These are phyloP conservation scores for Pseudococcus jackbeardsleyi DNA, from an alignment of 2,888 invertebrate genomes.

Conservation along the genomic window DNA sequence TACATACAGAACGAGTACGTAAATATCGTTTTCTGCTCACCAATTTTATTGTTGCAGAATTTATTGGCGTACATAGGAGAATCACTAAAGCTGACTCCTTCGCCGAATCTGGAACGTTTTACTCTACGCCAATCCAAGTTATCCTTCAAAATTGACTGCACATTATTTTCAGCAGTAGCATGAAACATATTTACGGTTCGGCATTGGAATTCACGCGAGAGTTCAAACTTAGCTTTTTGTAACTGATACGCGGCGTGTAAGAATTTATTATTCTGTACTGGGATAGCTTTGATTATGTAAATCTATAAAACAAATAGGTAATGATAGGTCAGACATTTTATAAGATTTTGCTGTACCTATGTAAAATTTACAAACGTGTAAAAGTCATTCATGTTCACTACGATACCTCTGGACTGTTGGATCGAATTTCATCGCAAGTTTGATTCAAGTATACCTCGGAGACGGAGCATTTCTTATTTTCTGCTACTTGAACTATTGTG, in stretches of 20 bases:
- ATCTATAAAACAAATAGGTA: too few relatives aligned
- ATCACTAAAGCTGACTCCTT: conserved; percentile 66
- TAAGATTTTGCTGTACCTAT: too few relatives aligned
- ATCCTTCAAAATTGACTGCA: conserved; percentile 47
- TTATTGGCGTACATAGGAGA: conserved; percentile 66
- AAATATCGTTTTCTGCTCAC: too few relatives aligned
- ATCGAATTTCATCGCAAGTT: too few relatives aligned
- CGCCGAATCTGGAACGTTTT: conserved; percentile 65
- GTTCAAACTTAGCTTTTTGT: background rate
- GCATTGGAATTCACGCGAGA: background rate
- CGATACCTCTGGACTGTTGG: too few relatives aligned
- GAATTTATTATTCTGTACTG: background rate
- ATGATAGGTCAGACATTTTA: too few relatives aligned
- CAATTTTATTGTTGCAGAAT: conserved; percentile 62
- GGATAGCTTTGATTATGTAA: background rate
- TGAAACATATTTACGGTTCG: conserved; percentile 60
- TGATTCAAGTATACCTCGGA: too few relatives aligned
- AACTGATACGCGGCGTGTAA: background rate
- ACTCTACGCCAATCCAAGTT: conserved; percentile 66
- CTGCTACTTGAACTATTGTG: too few relatives aligned
- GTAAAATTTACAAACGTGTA: too few relatives aligned
- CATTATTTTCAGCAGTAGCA: conserved; percentile 64
- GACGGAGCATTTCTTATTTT: too few relatives aligned
- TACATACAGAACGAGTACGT: too few relatives aligned
- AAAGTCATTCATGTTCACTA: too few relatives aligned